Conservation (phyloP, 2,113 vertebrate species). For the Nesospiza acunhae region DNA sequence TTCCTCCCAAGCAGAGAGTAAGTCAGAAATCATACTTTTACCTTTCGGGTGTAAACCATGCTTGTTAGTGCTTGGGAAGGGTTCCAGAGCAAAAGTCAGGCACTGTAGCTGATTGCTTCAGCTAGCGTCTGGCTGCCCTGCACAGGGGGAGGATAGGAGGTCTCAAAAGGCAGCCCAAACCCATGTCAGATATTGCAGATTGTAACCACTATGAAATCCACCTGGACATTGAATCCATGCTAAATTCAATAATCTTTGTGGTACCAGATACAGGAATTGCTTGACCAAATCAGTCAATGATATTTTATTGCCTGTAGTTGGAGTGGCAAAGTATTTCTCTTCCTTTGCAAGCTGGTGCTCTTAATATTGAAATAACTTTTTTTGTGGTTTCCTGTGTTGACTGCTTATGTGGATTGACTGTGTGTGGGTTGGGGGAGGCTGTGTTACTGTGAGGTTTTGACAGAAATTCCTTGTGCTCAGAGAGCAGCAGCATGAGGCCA, state of each 20-base stretch:
- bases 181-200: not conserved
- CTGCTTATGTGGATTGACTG: not conserved
- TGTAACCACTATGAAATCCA: not conserved
- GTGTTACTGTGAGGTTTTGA: not conserved
- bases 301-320: not conserved
- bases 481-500: not conserved
- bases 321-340: not conserved
- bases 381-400: not conserved
- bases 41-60: not conserved
- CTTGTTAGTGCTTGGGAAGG: not conserved
- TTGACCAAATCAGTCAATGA: not conserved
- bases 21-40: not conserved
- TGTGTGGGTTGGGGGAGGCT: not conserved
- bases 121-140: not conserved
- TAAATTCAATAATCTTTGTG: not conserved
- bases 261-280: not conserved
- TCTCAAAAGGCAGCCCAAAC: not conserved
- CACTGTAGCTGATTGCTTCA: not conserved
- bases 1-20: not conserved
- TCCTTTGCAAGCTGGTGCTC: not conserved
- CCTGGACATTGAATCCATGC: not conserved
- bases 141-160: rapidly evolving
- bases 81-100: not conserved
- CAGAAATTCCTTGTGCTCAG: not conserved
- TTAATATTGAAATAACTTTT: not conserved